These are phyloP conservation scores for Ashinkailepas kermadecensis DNA, from an alignment of 2,888 invertebrate genomes.

Conservation along the genomic window DNA sequence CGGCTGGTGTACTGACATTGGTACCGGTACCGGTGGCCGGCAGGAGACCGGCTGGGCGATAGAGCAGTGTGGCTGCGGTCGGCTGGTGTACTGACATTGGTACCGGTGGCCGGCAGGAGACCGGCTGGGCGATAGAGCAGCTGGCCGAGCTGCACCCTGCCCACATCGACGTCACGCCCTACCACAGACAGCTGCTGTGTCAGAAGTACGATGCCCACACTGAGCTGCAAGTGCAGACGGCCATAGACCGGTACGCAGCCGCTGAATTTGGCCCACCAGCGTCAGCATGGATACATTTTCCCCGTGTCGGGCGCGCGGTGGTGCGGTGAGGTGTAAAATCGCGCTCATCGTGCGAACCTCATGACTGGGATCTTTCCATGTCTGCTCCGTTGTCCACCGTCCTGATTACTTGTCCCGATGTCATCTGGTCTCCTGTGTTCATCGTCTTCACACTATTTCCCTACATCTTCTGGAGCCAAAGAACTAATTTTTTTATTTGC, in stretches of 20 bases:
- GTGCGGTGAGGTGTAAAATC: too few relatives aligned
- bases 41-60: conserved; percentile 1
- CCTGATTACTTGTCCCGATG: too few relatives aligned
- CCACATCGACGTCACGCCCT: not conserved
- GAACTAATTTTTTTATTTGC: too few relatives aligned
- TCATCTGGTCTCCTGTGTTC: too few relatives aligned
- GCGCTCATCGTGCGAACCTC: too few relatives aligned
- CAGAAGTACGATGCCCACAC: not conserved
- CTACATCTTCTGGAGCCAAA: too few relatives aligned
- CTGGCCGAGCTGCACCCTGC: not conserved
- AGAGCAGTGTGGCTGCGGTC: not conserved
- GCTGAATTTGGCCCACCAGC: too few relatives aligned
- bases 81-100: not conserved
- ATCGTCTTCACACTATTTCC: too few relatives aligned
- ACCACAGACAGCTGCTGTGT: not conserved
- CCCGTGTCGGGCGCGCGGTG: too few relatives aligned
- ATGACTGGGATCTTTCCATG: too few relatives aligned
- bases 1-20: not conserved
- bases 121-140: not conserved
- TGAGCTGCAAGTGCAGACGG: conserved; percentile 7
- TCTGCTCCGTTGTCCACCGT: too few relatives aligned
- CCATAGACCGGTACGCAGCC: not conserved
- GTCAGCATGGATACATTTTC: too few relatives aligned
- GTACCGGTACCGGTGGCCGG: not conserved
- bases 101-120: not conserved